Base-by-base conservation (phyloP, 2,113 vertebrate species). In the Malurus melanocephalus region DNA sequence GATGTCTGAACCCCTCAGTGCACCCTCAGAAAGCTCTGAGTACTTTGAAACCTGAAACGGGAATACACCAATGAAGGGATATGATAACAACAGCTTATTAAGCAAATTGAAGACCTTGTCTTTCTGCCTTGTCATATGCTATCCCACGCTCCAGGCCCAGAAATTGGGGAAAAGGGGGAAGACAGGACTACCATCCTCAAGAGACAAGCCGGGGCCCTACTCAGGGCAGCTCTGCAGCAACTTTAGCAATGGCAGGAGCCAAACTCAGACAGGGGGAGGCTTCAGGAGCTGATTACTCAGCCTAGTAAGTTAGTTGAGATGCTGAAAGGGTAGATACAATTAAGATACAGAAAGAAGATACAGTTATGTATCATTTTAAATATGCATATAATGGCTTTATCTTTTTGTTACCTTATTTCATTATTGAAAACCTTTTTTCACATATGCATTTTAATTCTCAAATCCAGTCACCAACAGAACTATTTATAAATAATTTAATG, bases 381-480 rank as follows among this genome's bases (percentile, higher is more conserved):
- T 90, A 93, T 75, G 55, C 74, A 72, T 80, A 67, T 60, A 88
- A 86, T 75, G 49, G 52, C 49, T 90, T 86, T 72, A 68, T 75
- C 66, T 88, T 87, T 92, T 79, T 76, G 69, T 61, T 88, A 49
- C 62, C 87, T 92, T 88, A 90, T 72, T 94, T 88, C 80, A 85
- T 85, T 90, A 94, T 87, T 92, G 89, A 94, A 93, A 84, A 42
- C 46, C 30, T 94, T 79, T 88, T 85, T 80, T 82, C 32, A 48
- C 26, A 27, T 61, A 52, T 18, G 68, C 62, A 22, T 76, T 86
- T 77, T 40, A 80, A 82, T 79, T 73, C 82, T 93, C 67, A 81
- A 92, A 80, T 57, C 51, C 46, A 84, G 38, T 30, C 59, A 72
- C 59, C 46, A 79, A 45, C 42, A 64, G 65, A 76, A 79, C 14